Evolutionary conservation across 1,140 invertebrate species (phyloP).

Genomic region (Apis cerana): DNA sequence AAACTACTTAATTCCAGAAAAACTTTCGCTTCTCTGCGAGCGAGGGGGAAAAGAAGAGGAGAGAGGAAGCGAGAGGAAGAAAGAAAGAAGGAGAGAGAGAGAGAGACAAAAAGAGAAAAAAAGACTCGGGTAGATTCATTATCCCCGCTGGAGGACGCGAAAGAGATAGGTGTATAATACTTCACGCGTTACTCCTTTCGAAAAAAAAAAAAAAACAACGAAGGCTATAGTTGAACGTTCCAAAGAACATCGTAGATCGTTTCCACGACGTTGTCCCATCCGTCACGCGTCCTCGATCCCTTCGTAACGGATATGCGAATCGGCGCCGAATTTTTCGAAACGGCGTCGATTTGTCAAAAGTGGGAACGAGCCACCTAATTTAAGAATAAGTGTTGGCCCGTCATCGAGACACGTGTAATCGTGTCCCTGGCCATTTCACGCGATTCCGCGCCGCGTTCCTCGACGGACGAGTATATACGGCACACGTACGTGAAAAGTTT

Average conservation of each 20-base stretch:
- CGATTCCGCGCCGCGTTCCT: neutral
- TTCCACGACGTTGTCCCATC: no score
- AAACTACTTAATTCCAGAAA: constrained; percentile 8
- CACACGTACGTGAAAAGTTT: constrained; percentile 38
- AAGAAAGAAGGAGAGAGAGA: no score
- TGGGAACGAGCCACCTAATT: constrained; percentile 28
- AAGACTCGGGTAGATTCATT: neutral
- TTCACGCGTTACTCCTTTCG: neutral
- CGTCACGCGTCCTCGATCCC: neutral
- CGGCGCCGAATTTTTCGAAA: neutral
- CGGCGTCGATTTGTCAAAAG: constrained; percentile 24
- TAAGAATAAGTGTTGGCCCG: constrained; percentile 10
- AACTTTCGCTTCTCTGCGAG: neutral
- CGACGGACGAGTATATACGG: no score
- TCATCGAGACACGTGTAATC: constrained; percentile 27
- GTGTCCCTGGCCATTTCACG: neutral
- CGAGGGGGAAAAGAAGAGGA: neutral
- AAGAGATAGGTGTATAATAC: neutral
- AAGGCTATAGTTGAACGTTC: neutral
- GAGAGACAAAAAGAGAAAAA: neutral
- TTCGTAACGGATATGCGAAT: constrained; percentile 19
- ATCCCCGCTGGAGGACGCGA: neutral
- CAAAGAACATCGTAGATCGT: neutral
- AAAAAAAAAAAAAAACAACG: neutral
- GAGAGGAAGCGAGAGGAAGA: neutral